Conservation (phyloP, 2,797 vertebrate genomes). For the Chaetodon trifasciatus region DNA sequence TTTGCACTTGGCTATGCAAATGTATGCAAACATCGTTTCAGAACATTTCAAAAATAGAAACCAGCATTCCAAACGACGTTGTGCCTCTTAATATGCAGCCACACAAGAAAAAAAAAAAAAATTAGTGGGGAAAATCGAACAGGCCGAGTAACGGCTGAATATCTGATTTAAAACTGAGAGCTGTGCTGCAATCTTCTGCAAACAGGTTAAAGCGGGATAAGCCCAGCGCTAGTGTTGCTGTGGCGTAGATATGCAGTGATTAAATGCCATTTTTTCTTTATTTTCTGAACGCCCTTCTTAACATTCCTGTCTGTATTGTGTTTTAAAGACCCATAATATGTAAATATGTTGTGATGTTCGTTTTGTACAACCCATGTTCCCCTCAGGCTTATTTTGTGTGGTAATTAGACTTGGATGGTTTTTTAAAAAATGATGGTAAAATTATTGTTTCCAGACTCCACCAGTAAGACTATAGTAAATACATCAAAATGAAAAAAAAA, state of each 20-base stretch:
- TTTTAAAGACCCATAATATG: constrained; percentile 52
- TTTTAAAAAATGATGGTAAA: constrained; percentile 46
- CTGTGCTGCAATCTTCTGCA: constrained; percentile 57
- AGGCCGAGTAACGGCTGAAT: constrained; percentile 73
- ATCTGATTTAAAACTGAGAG: constrained; percentile 76
- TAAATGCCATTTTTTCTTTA: constrained; percentile 41
- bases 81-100: constrained; percentile 87
- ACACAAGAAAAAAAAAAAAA: constrained; percentile 68
- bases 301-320: constrained; percentile 35
- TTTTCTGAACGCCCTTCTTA: constrained; percentile 33
- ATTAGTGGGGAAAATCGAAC: constrained; percentile 77
- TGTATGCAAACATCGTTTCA: constrained; percentile 91
- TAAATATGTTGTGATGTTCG: constrained; percentile 55
- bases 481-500: constrained; percentile 40
- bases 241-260: constrained; percentile 52
- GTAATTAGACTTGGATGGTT: constrained; percentile 61
- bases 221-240: constrained; percentile 31
- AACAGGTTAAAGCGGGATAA: constrained; percentile 75
- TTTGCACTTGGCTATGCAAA: constrained; percentile 92
- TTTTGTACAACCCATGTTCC: constrained; percentile 44
- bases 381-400: constrained; percentile 45
- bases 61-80: constrained; percentile 86
- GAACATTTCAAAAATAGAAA: constrained; percentile 91
- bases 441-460: constrained; percentile 61
- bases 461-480: constrained; percentile 48